Percentiles rank a stretch among this genome's conserved stretches.
Evolutionary conservation across 2,113 vertebrate species (phyloP).

Genomic region (Cyprinodon brontotheroides): DNA sequence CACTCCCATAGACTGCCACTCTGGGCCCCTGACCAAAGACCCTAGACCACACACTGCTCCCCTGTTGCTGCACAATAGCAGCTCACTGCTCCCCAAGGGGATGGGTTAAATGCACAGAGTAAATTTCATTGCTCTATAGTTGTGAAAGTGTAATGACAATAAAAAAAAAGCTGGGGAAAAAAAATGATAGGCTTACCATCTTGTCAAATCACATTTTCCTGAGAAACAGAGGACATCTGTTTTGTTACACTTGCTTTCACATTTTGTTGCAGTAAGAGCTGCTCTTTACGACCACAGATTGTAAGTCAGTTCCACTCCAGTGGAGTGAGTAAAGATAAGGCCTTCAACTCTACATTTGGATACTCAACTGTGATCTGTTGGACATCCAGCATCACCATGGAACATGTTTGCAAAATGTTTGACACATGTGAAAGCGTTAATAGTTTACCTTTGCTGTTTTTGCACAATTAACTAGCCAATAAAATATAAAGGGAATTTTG

Average conservation of each 20-base stretch:
- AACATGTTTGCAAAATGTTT: slow-evolving; percentile 5
- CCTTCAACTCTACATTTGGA: neutral
- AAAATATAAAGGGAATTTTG: neutral
- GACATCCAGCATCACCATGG: neutral
- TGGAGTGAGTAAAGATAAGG: neutral
- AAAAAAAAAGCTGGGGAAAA: no score
- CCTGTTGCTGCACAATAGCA: no score
- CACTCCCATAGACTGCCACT: no score
- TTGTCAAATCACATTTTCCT: neutral
- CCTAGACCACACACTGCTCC: no score
- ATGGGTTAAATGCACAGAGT: no score
- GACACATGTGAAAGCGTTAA: neutral
- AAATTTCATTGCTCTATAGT: no score
- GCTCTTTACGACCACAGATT: neutral
- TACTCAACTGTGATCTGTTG: neutral
- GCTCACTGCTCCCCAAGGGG: no score
- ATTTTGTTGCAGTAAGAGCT: neutral
- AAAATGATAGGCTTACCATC: neutral
- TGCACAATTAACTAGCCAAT: neutral
- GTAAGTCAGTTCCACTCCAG: neutral
- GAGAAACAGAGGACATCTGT: neutral
- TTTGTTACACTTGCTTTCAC: neutral
- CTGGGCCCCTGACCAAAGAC: no score
- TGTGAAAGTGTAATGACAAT: no score
- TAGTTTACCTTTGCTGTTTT: neutral